Evolutionary conservation across 2,797 vertebrate species (phyloP), one percentile per base, ranked within the genome.

Genomic region (Pelobates cultripes): DNA sequence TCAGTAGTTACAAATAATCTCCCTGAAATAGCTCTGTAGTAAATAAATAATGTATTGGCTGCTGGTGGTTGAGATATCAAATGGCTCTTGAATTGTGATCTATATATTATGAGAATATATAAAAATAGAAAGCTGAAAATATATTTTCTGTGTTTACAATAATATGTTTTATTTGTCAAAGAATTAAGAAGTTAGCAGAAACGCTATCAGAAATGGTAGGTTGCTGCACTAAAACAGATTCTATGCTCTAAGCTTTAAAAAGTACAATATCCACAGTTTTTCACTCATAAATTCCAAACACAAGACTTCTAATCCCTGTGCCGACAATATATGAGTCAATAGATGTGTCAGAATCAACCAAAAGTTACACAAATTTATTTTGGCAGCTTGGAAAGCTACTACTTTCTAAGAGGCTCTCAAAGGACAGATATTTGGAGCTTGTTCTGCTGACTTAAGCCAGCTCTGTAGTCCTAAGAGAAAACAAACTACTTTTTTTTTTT

Each of bases 311-410:
- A 69, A 74, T 76, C 42, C 28, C 45, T 75, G 40, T 71, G 74
- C 63, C 45, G 57, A 70, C 77, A 75, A 79, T 55, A 41, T 70
- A 75, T n/a, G 17, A 75, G 57, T 84, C 77, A 75, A 75, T 75
- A 79, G 40, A 83, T 64, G 41, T 75, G 77, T 79, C 77, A 75
- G 44, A 70, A 83, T 55, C 12, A 75, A 15, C 66, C 41, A 75
- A 42, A 73, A 66, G 72, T 84, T 71, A 71, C 82, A 84, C 66
- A 79, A 70, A 84, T 79, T 64, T 79, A 51, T 6, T 44, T 15
- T 71, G 77, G 72, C 82, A 79, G 72, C 53, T 83, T 47, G 44
- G 70, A 70, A 78, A 70, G 57, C 55, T 6, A 55, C 64, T n/a
- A 42, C 55, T 44, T 79, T 84, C 72, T 41, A 44, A 78, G 73